phyloP scores from a whole-genome alignment of 53 echinoderm and acorn worm species.

The Henricia sp. region DNA sequence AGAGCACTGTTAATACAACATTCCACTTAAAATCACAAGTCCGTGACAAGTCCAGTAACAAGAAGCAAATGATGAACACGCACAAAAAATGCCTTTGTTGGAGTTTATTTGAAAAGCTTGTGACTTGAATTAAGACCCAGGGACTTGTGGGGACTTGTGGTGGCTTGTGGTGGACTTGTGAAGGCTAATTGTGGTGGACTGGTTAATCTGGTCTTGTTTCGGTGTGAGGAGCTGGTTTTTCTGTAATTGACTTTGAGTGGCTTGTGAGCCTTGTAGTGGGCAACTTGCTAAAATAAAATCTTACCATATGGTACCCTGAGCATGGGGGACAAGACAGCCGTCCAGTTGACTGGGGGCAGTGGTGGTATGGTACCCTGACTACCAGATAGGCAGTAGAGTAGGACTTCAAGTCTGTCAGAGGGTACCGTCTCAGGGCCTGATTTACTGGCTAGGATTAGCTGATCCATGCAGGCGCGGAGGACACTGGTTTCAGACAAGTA shows the following conservation, averaged over 20 bases:
- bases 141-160: no score
- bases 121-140: no score
- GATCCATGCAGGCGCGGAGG: conserved; percentile 74
- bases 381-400: conserved; percentile 61
- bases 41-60: no score
- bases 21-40: no score
- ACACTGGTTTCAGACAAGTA: conserved; percentile 88
- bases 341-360: conserved; percentile 94
- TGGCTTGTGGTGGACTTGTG: no score
- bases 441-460: conserved; percentile 72
- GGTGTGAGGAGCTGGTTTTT: background rate
- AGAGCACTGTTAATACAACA: no score
- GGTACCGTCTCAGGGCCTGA: conserved; percentile 69
- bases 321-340: conserved; percentile 80
- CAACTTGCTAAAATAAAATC: background rate
- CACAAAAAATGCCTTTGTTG: no score
- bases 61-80: no score
- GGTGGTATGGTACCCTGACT: conserved; percentile 22
- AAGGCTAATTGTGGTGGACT: no score
- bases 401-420: conserved; percentile 48
- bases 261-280: background rate
- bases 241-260: background rate
- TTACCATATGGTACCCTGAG: conserved; percentile 83
- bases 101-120: no score
- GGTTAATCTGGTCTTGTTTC: no score